Evolutionary conservation across 1,140 invertebrate genomes (phyloP).

Genomic region (Calephelis nemesis): DNA sequence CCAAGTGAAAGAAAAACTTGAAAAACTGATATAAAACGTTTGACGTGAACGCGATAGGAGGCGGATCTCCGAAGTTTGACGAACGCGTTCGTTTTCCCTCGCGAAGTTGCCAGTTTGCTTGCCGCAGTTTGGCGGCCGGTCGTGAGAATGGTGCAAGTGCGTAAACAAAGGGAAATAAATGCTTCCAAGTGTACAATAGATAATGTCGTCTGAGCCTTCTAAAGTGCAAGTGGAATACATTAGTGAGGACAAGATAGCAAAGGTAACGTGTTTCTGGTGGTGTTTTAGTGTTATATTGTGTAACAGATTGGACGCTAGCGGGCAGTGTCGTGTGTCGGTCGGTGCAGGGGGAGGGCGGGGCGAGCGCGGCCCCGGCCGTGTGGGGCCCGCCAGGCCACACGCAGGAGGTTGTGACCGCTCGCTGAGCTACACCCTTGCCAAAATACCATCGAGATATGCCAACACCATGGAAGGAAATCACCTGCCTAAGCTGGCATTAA

Average conservation of each 20-base stretch:
- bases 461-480: background rate
- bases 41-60: conserved; percentile 70
- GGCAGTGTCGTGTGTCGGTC: conserved; percentile 68
- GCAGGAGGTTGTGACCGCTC: conserved; percentile 76
- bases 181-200: conserved; percentile 67
- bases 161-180: conserved; percentile 67
- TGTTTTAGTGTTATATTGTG: conserved; percentile 66
- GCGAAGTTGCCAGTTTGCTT: conserved; percentile 57
- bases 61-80: conserved; percentile 71
- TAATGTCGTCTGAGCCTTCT: conserved; percentile 75
- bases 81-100: conserved; percentile 50
- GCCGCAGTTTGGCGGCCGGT: conserved; percentile 75
- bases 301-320: conserved; percentile 73
- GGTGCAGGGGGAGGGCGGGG: conserved; percentile 76
- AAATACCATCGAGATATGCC: conserved; percentile 60
- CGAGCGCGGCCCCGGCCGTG: conserved; percentile 72
- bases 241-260: conserved; percentile 70
- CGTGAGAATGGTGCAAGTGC: conserved; percentile 72
- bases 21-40: conserved; percentile 30
- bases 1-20: conserved; percentile 15
- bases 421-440: conserved; percentile 70
- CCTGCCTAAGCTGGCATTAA: background rate
- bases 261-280: conserved; percentile 65
- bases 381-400: conserved; percentile 74
- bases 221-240: conserved; percentile 75